Percentiles rank a stretch among this genome's conserved stretches.
These are phyloP conservation scores for Orchestia grillus DNA, from an alignment of 1,140 invertebrate species.

Conservation along the genomic window DNA sequence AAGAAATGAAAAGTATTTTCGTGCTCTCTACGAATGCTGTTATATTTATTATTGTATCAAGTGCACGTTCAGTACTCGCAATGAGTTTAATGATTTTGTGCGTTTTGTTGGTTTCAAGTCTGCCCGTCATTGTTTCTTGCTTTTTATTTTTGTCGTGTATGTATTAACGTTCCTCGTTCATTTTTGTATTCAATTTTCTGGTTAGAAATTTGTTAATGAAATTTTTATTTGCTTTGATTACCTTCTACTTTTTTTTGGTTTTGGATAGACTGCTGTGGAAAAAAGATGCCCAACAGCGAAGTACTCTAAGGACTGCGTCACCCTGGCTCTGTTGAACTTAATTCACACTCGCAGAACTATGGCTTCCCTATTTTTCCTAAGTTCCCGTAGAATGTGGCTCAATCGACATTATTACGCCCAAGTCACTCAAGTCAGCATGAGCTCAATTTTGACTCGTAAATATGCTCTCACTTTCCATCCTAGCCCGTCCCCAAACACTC, in stretches of 20 bases:
- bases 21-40: too few species aligned
- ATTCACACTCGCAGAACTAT: not conserved
- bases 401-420: not conserved
- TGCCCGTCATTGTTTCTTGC: not conserved
- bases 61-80: not conserved
- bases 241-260: not conserved
- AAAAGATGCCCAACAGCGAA: not conserved
- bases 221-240: not conserved
- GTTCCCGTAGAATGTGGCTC: not conserved
- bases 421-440: not conserved
- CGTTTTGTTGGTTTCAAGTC: not conserved
- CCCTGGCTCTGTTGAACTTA: not conserved
- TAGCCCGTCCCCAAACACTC: too few species aligned
- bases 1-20: too few species aligned
- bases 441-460: not conserved
- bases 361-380: not conserved
- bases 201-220: not conserved
- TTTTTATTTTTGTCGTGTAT: not conserved
- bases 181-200: not conserved
- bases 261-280: not conserved
- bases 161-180: not conserved
- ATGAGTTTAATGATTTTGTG: not conserved
- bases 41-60: not conserved
- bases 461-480: not conserved
- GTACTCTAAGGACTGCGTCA: not conserved